phyloP scores from a whole-genome alignment of 23 tunicate species.

The Corella eumyota region DNA sequence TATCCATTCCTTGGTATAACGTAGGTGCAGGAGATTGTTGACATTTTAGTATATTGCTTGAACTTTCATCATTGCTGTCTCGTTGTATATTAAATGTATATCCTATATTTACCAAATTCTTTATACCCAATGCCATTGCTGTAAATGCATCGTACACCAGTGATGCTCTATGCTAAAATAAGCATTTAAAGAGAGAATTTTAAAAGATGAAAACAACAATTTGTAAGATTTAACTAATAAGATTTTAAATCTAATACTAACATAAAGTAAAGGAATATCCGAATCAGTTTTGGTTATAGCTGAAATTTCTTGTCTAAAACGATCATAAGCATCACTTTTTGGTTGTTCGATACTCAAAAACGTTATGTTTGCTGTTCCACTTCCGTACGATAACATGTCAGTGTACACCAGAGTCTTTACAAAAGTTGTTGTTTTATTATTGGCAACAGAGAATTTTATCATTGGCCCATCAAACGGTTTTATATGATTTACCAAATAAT shows the following conservation, averaged over 20 bases:
- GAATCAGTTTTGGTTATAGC: too few species aligned
- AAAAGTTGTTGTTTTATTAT: neutral
- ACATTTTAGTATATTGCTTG: constrained; percentile 3
- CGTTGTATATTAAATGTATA: constrained; percentile 1
- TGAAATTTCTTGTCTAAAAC: neutral
- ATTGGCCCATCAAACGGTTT: too few species aligned
- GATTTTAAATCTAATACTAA: too few species aligned
- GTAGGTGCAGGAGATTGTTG: constrained; percentile 6
- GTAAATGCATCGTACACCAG: constrained; percentile 41
- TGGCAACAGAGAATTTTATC: neutral
- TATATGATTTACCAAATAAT: neutral
- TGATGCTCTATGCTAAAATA: constrained; percentile 18
- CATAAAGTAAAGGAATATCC: too few species aligned
- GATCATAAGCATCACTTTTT: neutral
- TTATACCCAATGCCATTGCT: constrained; percentile 24
- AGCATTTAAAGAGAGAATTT: too few species aligned
- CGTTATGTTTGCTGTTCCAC: constrained; percentile 3
- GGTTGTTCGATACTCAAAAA: neutral
- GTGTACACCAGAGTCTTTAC: neutral
- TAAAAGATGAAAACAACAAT: too few species aligned
- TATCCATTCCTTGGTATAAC: constrained; percentile 11
- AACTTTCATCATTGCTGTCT: neutral
- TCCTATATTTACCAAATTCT: neutral
- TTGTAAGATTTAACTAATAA: too few species aligned
- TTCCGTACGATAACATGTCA: neutral